Evolutionary conservation across 2,888 invertebrate genomes (phyloP), one percentile per base, ranked within the genome.

Genomic region (Muscina levida): DNA sequence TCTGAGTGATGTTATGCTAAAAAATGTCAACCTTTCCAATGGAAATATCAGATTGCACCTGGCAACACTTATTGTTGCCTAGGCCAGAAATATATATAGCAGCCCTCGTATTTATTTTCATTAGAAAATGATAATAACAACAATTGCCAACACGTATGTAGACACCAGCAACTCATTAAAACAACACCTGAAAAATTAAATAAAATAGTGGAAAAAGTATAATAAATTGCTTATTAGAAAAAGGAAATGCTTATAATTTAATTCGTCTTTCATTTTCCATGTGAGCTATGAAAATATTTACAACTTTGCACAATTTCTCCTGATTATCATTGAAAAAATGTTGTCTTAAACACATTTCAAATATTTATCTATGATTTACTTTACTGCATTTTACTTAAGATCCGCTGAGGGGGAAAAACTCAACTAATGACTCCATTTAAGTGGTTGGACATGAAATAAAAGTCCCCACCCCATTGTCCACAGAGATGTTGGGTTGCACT

Each of bases 401-500:
- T 37, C 31, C 13, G 15, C 13, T 15, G 15, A 46, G 46, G 15
- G 15, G 46, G 15, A 46, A 46, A 22, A 62, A 62, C 37, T 59
- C 3, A n/a, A 2, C 37, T 81, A 81, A 81, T 81, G 81, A 81
- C 81, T 81, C 81, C 81, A 81, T 81, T 81, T 77, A 75, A 81
- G 74, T 44, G 68, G 42, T 3, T 62, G 62, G 39, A 68, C 51
- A 62, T 37, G 22, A 5, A 74, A 77, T 13, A 74, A 59, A 73
- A 66, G 73, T 53, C 57, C 4, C 31, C 31, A 13, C 37, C 1
- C n/a, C 56, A 80, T 72, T 46, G 56, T 66, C 62, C 37, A 31
- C 59, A 71, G 59, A 22, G 59, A 42, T 42, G 68, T 71, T 74
- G 42, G 51, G 51, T 70, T 68, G 77, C 67, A 74, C 42, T 22